Evolutionary conservation across 2,113 vertebrate genomes (phyloP).

Genomic region (Syngnathus scovelli): DNA sequence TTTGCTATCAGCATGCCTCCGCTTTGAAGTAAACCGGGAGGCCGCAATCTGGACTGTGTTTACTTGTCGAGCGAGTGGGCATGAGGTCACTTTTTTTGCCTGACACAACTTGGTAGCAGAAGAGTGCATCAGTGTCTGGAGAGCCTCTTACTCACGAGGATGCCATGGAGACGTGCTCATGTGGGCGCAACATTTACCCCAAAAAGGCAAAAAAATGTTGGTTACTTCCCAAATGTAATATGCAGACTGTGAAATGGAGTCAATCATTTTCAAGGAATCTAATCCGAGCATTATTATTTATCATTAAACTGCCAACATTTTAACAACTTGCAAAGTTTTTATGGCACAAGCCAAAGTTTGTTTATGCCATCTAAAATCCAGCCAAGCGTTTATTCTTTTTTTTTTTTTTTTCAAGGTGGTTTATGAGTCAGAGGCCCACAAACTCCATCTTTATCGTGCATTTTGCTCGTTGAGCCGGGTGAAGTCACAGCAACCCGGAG

Average conservation of each 20-base stretch:
- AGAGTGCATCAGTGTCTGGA: conserved; percentile 52
- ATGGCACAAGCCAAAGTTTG: conserved; percentile 11
- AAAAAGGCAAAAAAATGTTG: neutral
- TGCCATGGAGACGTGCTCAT: conserved; percentile 54
- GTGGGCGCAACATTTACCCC: conserved; percentile 13
- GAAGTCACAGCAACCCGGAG: neutral
- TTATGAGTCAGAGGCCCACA: conserved; percentile 2
- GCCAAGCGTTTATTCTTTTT: neutral
- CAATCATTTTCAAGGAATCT: neutral
- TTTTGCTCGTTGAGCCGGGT: neutral
- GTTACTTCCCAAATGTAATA: neutral
- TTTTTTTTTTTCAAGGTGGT: conserved; percentile 8
- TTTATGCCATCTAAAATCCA: conserved; percentile 14
- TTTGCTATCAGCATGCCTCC: conserved; percentile 65
- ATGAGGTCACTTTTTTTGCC: conserved; percentile 49
- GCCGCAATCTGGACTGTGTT: conserved; percentile 64
- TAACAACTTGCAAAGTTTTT: conserved; percentile 14
- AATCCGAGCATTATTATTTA: neutral
- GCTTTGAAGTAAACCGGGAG: conserved; percentile 65
- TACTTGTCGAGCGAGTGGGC: conserved; percentile 62
- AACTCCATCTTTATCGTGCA: neutral
- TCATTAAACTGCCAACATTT: neutral
- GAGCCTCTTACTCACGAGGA: conserved; percentile 67
- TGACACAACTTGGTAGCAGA: conserved; percentile 4
- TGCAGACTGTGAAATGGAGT: too few relatives aligned